Percentiles rank a stretch among this genome's conserved stretches.
phyloP scores from a whole-genome alignment of 2,888 invertebrate genomes.

The Boloria selene region DNA sequence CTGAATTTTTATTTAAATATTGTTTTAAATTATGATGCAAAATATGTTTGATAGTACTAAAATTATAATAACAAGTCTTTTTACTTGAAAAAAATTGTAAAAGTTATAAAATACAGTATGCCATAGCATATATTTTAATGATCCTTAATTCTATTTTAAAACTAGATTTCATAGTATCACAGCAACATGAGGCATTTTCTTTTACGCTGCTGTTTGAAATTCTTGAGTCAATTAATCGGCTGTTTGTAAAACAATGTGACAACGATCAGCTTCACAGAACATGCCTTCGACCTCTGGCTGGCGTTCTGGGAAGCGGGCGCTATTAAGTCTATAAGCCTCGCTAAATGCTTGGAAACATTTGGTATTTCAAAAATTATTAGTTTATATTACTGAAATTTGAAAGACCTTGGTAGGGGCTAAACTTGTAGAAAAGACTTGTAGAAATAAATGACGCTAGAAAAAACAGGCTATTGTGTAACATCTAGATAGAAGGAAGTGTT shows the following conservation, averaged over 20 bases:
- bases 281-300: slow-evolving; percentile 49
- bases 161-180: slow-evolving; percentile 43
- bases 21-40: too few relatives aligned
- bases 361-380: neutral
- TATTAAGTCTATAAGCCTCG: slow-evolving; percentile 6
- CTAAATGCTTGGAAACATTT: neutral
- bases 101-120: too few relatives aligned
- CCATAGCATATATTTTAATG: slow-evolving; percentile 25
- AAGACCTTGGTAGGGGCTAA: too few relatives aligned
- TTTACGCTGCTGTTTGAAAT: slow-evolving; percentile 70
- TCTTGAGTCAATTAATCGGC: slow-evolving; percentile 71
- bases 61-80: neutral
- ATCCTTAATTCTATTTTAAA: slow-evolving; percentile 27
- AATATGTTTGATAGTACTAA: neutral
- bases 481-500: too few relatives aligned
- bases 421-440: too few relatives aligned
- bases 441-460: too few relatives aligned
- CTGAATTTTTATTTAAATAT: too few relatives aligned
- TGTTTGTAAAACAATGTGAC: slow-evolving; percentile 73
- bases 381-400: too few relatives aligned
- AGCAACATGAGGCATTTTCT: slow-evolving; percentile 58
- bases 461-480: too few relatives aligned
- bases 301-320: slow-evolving; percentile 36
- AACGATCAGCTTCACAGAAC: slow-evolving; percentile 67
- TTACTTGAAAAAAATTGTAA: too few relatives aligned